Evolutionary conservation across 2,113 vertebrate species (phyloP).

Genomic region (Pteruthius melanotis): DNA sequence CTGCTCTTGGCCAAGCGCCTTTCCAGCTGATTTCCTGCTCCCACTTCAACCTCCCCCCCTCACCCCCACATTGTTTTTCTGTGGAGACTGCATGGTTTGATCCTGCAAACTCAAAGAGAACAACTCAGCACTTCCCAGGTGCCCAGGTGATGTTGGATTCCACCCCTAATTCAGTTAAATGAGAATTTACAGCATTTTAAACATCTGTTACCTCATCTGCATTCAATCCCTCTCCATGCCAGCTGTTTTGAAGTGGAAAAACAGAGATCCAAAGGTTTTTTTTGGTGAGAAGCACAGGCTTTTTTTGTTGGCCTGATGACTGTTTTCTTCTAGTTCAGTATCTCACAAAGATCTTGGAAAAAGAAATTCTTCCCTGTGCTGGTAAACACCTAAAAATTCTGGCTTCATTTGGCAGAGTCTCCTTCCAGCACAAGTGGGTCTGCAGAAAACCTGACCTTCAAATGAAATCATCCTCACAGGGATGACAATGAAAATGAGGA

Average conservation of each 20-base stretch:
- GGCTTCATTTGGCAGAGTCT: background rate
- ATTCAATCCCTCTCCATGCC: background rate
- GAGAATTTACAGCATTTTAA: background rate
- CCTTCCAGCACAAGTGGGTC: constrained; percentile 21
- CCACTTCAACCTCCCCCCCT: background rate
- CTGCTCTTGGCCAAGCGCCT: background rate
- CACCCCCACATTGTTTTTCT: background rate
- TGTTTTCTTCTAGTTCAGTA: background rate
- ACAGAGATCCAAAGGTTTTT: background rate
- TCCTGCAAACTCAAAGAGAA: background rate
- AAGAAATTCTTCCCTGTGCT: background rate
- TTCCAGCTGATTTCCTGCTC: background rate
- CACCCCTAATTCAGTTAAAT: background rate
- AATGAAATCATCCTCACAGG: background rate
- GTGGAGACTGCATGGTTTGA: background rate
- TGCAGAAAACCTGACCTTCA: constrained; percentile 53
- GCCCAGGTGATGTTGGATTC: background rate
- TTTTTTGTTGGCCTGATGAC: background rate
- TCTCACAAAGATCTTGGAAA: background rate
- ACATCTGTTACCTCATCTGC: background rate
- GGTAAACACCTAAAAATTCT: background rate
- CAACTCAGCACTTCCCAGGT: background rate
- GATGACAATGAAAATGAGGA: background rate
- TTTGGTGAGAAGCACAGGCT: background rate
- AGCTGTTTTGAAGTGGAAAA: background rate